Evolutionary conservation across 2,797 vertebrate genomes (phyloP).

Genomic region (Neoniphon sammara): DNA sequence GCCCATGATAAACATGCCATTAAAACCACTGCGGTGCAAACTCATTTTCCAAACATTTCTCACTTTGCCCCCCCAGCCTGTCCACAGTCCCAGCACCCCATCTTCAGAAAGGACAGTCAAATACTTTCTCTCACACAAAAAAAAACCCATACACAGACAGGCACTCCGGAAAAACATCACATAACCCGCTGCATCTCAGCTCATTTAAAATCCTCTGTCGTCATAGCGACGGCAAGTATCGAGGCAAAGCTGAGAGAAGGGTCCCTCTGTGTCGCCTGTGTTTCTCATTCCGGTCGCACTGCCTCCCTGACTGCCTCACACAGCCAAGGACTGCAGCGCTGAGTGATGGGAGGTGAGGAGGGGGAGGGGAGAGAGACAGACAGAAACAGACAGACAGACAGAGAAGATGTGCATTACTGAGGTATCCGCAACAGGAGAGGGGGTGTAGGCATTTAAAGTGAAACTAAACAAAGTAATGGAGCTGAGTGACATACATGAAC

Average conservation of each 20-base stretch:
- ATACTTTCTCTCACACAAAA: conserved; percentile 26
- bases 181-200: conserved; percentile 47
- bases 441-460: conserved; percentile 36
- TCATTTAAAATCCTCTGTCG: conserved; percentile 70
- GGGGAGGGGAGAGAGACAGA: not conserved
- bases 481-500: not conserved
- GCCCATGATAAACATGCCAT: conserved; percentile 6
- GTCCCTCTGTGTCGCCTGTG: conserved; percentile 77
- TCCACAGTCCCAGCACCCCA: not conserved
- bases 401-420: conserved; percentile 39
- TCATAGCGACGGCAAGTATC: conserved; percentile 75
- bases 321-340: conserved; percentile 54
- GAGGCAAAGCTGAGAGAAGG: conserved; percentile 77
- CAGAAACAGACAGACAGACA: conserved; percentile 19
- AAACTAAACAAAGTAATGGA: conserved; percentile 25
- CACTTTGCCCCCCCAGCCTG: not conserved
- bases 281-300: conserved; percentile 78
- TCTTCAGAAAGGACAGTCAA: not conserved
- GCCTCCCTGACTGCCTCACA: conserved; percentile 39
- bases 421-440: conserved; percentile 33
- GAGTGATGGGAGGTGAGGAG: conserved; percentile 38
- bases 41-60: conserved; percentile 26
- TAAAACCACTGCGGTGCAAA: conserved; percentile 16
- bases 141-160: conserved; percentile 8
- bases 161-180: conserved; percentile 58